Conservation (phyloP, 2,113 vertebrate genomes). For the Athene noctua region DNA sequence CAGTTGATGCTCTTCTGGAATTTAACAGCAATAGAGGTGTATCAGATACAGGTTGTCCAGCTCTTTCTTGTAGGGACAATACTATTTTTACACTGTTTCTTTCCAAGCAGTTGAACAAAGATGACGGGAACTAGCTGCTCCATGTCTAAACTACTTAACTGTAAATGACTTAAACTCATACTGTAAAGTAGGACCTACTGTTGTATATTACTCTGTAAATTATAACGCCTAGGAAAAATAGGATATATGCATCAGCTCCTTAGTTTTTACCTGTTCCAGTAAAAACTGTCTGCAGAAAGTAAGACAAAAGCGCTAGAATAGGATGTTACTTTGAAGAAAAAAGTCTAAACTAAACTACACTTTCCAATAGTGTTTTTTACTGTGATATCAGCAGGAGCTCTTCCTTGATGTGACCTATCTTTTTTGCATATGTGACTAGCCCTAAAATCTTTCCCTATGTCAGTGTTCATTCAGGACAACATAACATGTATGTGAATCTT, state of each 20-base stretch:
- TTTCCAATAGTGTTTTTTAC: neutral
- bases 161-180: neutral
- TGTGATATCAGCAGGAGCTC: neutral
- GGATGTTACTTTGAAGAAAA: neutral
- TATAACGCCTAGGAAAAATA: neutral
- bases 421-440: neutral
- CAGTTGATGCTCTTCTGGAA: neutral
- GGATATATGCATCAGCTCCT: neutral
- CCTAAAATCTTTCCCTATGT: neutral
- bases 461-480: neutral
- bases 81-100: neutral
- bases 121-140: neutral
- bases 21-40: neutral
- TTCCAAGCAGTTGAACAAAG: neutral
- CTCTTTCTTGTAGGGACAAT: neutral
- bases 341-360: neutral
- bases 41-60: neutral
- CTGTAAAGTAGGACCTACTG: neutral
- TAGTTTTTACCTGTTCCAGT: neutral
- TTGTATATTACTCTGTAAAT: neutral
- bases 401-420: neutral
- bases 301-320: neutral
- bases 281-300: neutral
- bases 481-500: neutral
- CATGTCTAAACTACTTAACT: neutral